A percentile compares a stretch with the other conserved stretches of the same genome.
Conservation (phyloP, 2,888 invertebrate species). For the Frankliniella fusca region DNA sequence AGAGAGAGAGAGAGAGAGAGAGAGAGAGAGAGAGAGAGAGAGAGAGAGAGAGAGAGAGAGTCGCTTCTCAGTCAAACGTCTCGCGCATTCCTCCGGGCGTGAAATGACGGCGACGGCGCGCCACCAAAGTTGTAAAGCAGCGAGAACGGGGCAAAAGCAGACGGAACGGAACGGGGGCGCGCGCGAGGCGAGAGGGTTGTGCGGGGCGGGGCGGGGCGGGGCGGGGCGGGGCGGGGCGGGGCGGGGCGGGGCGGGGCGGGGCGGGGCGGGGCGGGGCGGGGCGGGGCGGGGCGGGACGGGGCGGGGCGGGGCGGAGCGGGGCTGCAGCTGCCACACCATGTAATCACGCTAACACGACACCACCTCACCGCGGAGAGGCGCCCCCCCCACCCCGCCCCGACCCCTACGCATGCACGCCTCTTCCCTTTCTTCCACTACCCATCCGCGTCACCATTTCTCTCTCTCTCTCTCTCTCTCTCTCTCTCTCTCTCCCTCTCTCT, state of each 20-base stretch:
- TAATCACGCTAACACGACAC: slow-evolving; percentile 10
- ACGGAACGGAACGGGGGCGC: no score
- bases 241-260: not conserved
- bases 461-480: no score
- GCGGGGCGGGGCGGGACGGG: not conserved
- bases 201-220: not conserved
- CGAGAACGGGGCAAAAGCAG: no score
- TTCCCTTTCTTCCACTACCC: no score
- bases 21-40: not conserved
- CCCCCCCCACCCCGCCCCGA: no score
- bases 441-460: no score
- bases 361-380: not conserved
- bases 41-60: not conserved
- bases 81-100: not conserved
- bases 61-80: not conserved
- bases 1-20: not conserved
- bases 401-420: no score
- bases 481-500: no score
- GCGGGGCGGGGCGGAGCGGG: not conserved
- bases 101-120: no score
- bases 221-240: not conserved
- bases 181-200: no score
- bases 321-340: slow-evolving; percentile 6
- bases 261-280: not conserved
- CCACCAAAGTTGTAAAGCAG: no score